Evolutionary conservation across 1,140 invertebrate species (phyloP).

Genomic region (Cardiocondyla obscurior): DNA sequence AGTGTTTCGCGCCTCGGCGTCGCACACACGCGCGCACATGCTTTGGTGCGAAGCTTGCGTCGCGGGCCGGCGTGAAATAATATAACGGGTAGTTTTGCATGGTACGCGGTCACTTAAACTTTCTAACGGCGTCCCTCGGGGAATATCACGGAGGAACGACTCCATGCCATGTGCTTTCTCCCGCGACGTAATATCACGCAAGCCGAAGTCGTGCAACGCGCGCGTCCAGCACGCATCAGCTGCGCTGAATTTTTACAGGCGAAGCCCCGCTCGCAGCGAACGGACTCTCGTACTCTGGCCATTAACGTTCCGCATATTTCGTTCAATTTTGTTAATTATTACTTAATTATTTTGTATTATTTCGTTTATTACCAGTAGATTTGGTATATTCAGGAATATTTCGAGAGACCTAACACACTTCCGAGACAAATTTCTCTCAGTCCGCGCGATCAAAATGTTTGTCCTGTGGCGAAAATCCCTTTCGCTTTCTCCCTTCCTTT

Average conservation of each 20-base stretch:
- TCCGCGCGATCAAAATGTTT: neutral
- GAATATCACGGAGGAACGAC: conserved; percentile 43
- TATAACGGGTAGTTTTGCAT: conserved; percentile 11
- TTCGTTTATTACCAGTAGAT: too few relatives aligned
- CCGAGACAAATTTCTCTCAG: neutral
- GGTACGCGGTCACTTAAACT: conserved; percentile 40
- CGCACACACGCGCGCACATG: neutral
- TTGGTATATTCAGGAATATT: too few relatives aligned
- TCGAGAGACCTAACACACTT: too few relatives aligned
- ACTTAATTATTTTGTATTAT: too few relatives aligned
- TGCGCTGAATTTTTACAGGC: conserved; percentile 10
- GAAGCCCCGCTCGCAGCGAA: neutral
- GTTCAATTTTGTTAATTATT: neutral
- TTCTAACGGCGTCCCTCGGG: conserved; percentile 44
- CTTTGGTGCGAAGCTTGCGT: too few relatives aligned
- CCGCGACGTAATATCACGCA: conserved; percentile 47
- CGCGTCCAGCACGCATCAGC: conserved; percentile 13
- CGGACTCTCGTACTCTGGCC: neutral
- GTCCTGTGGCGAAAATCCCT: neutral
- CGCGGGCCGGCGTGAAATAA: conserved; percentile 4
- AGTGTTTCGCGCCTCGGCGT: neutral
- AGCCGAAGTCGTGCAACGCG: conserved; percentile 11
- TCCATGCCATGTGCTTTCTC: conserved; percentile 43
- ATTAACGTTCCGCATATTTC: neutral
- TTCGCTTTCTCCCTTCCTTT: neutral